Conservation (phyloP, 2,797 vertebrate genomes). For the Forpus xanthops region DNA sequence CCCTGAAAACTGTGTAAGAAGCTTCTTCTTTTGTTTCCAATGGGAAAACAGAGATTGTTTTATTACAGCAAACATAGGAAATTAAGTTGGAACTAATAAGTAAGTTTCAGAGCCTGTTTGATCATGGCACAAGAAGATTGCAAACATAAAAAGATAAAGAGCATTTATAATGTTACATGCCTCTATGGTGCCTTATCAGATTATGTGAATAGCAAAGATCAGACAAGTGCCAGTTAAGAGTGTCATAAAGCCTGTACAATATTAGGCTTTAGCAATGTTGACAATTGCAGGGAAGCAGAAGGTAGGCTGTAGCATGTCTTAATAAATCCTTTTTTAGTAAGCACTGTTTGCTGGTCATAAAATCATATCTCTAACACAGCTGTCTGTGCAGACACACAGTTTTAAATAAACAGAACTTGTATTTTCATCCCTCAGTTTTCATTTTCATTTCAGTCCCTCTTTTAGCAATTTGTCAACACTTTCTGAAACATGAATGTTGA, state of each 20-base stretch:
- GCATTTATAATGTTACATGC: background rate
- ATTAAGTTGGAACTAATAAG: background rate
- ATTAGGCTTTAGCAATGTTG: background rate
- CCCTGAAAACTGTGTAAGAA: background rate
- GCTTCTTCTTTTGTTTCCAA: background rate
- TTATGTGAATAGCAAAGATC: background rate
- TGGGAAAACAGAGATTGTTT: background rate
- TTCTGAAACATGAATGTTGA: background rate
- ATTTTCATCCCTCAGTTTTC: background rate
- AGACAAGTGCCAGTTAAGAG: background rate
- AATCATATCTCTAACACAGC: background rate
- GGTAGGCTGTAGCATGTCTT: background rate
- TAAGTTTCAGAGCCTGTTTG: background rate
- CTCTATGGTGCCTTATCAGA: background rate
- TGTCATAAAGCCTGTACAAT: background rate
- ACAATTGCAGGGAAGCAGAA: background rate
- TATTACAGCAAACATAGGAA: background rate
- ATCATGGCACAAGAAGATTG: background rate
- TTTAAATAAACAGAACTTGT: background rate
- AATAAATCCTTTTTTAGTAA: background rate
- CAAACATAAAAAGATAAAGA: background rate
- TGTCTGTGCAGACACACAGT: background rate
- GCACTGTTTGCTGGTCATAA: background rate
- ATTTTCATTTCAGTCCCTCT: background rate
- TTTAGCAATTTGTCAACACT: background rate